Evolutionary conservation across 2,113 vertebrate species (phyloP).

Genomic region (Phrynocephalus versicolor): DNA sequence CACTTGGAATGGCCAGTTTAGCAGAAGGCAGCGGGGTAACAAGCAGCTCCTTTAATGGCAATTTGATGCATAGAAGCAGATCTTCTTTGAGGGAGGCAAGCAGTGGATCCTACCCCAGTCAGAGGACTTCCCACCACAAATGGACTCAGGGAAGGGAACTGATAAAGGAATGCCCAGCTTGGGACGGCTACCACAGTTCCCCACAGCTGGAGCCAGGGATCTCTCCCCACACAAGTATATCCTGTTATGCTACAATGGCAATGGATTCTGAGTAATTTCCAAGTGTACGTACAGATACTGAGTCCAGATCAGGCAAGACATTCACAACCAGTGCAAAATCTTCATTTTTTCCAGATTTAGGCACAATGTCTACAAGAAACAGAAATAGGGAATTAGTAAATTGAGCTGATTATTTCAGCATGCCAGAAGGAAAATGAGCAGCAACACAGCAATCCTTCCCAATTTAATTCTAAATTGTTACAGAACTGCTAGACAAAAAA

Average conservation of each 20-base stretch:
- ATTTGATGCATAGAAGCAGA: too few species aligned
- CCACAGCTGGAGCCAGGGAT: too few species aligned
- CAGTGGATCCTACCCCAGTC: too few species aligned
- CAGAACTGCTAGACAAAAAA: neutral
- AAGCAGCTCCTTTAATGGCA: too few species aligned
- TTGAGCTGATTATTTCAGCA: neutral
- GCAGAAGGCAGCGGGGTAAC: too few species aligned
- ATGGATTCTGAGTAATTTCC: neutral
- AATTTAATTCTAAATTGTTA: neutral
- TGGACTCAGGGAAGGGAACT: too few species aligned
- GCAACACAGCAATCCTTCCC: neutral
- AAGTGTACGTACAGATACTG: conserved; percentile 79
- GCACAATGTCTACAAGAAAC: conserved; percentile 81
- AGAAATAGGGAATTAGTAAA: conserved; percentile 35
- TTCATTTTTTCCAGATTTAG: conserved; percentile 77
- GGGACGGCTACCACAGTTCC: too few species aligned
- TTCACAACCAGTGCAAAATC: conserved; percentile 77
- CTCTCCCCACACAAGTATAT: neutral
- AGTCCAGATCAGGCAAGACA: conserved; percentile 82
- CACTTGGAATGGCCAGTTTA: too few species aligned
- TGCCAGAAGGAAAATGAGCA: too few species aligned
- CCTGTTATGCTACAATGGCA: neutral
- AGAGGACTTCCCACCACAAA: too few species aligned
- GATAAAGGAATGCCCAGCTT: too few species aligned
- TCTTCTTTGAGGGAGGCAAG: too few species aligned